These are phyloP conservation scores for Globia sparganii DNA, from an alignment of 2,888 invertebrate genomes.

Conservation along the genomic window DNA sequence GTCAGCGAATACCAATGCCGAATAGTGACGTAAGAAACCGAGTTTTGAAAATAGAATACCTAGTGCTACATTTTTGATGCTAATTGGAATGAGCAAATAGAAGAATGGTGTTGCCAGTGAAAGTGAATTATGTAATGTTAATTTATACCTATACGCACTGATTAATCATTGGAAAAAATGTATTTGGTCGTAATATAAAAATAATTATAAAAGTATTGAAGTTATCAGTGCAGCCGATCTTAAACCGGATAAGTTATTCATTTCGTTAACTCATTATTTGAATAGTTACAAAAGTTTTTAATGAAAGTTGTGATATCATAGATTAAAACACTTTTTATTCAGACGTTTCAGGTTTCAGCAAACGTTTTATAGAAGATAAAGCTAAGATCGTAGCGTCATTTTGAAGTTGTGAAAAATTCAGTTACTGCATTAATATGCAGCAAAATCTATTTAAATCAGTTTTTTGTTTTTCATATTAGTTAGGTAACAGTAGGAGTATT, in stretches of 20 bases:
- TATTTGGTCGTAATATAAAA: constrained; percentile 41
- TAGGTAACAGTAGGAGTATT: not conserved
- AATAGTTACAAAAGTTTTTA: constrained; percentile 26
- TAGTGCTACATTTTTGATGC: constrained; percentile 78
- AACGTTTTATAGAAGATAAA: not conserved
- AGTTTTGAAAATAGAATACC: constrained; percentile 73
- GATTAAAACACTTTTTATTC: not conserved
- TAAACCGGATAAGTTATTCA: constrained; percentile 40
- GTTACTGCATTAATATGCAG: not conserved
- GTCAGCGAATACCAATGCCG: constrained; percentile 35
- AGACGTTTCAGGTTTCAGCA: not conserved
- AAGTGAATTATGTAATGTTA: constrained; percentile 81
- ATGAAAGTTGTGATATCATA: constrained; percentile 30
- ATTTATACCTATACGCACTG: constrained; percentile 69
- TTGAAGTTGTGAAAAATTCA: not conserved
- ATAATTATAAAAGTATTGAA: constrained; percentile 54
- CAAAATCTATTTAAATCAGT: not conserved
- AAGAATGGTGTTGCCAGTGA: constrained; percentile 77
- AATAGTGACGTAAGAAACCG: constrained; percentile 55
- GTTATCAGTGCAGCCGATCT: constrained; percentile 36
- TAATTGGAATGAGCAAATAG: constrained; percentile 84
- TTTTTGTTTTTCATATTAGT: not conserved
- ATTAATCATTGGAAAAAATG: constrained; percentile 73
- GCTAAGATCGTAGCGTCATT: not conserved
- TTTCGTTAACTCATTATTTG: constrained; percentile 24